Evolutionary conservation across 2,113 vertebrate species (phyloP).

Genomic region (Pygoscelis antarcticus): DNA sequence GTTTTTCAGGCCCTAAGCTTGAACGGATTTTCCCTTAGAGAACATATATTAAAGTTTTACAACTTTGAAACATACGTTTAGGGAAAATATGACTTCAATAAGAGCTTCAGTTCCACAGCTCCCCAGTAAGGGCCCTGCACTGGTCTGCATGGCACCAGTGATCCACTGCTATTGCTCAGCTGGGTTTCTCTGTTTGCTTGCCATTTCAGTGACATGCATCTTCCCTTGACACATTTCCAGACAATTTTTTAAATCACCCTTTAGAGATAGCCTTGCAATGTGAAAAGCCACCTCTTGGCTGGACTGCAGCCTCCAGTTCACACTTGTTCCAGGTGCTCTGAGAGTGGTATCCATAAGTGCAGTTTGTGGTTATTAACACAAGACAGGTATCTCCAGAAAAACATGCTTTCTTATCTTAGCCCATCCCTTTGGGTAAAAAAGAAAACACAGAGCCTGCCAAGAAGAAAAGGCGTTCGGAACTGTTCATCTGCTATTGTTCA

Average conservation of each 20-base stretch:
- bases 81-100: not conserved
- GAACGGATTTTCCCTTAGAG: not conserved
- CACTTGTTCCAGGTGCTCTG: not conserved
- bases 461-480: not conserved
- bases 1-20: not conserved
- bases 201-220: not conserved
- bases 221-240: not conserved
- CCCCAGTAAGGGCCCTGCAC: not conserved
- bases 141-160: accelerated
- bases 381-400: not conserved
- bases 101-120: not conserved
- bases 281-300: not conserved
- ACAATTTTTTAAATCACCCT: not conserved
- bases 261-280: not conserved
- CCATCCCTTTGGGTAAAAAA: not conserved
- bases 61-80: not conserved
- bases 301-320: not conserved
- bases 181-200: not conserved
- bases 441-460: not conserved
- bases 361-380: not conserved
- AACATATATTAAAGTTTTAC: not conserved
- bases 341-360: accelerated
- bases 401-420: not conserved
- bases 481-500: not conserved
- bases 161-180: not conserved